Percentiles rank a stretch among this genome's conserved stretches.
These are phyloP conservation scores for Pithys albifrons DNA, from an alignment of 2,113 vertebrate species.

Conservation along the genomic window DNA sequence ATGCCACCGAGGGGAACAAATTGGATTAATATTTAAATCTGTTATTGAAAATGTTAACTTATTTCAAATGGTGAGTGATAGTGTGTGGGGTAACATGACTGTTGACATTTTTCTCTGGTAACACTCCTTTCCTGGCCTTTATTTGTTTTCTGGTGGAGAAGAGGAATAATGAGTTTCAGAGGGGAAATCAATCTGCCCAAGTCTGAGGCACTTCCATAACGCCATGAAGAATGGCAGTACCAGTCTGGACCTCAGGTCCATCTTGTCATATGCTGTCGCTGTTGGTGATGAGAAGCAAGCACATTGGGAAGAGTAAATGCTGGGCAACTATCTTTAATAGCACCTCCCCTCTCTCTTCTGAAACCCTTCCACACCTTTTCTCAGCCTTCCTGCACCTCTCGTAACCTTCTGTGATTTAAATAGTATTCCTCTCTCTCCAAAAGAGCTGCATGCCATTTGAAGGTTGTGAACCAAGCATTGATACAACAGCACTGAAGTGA, in stretches of 20 bases:
- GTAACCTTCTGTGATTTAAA: background rate
- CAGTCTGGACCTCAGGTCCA: background rate
- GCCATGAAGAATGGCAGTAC: rapidly evolving
- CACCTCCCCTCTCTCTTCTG: background rate
- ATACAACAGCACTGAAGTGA: background rate
- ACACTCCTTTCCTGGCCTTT: background rate
- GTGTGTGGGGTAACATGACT: background rate
- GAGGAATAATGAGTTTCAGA: background rate
- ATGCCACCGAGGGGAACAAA: background rate
- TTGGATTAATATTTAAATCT: background rate
- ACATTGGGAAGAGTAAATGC: rapidly evolving
- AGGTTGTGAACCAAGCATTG: background rate
- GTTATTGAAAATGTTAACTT: background rate
- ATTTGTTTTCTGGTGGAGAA: background rate
- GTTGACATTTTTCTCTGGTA: background rate
- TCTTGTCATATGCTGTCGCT: rapidly evolving
- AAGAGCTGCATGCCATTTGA: background rate
- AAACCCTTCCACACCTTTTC: background rate
- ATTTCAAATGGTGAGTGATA: background rate
- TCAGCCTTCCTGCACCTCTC: background rate
- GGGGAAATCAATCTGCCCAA: background rate
- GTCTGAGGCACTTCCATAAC: rapidly evolving
- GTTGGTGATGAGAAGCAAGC: background rate
- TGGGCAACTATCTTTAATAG: background rate
- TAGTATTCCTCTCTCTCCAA: background rate